Base-by-base conservation (phyloP, 2,888 invertebrate species). In the Platycheirus rosarum region DNA sequence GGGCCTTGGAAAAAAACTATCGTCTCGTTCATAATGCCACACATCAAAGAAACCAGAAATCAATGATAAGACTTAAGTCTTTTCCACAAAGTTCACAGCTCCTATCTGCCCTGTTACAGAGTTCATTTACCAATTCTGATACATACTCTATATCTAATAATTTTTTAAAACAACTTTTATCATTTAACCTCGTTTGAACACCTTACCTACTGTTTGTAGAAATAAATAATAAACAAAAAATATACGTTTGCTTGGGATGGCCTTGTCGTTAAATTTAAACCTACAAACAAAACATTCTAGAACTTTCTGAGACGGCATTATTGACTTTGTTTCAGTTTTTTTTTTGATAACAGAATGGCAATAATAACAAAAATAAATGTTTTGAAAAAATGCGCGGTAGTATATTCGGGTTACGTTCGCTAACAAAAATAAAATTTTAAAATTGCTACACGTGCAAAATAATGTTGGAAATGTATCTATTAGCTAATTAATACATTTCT, bases 401-500 rank as follows among this genome's bases (percentile, higher is more conserved):
- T 23, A 14, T 40, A 16, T 49, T 60, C 26, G 51, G 57, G 49
- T 71, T 66, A 11, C 18, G 14, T 14, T 49, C 68, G 57, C 51
- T 13, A 63, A 42, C 14, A 53, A 14, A 51, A 26, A n/a, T 8
- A 57, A 48, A 8, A 32, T 44, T 44, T 46, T 14, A 9, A 40
- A 14, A 73, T 23, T 62, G 66, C 60, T 73, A 5, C 7, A 53
- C 49, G 51, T 60, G 66, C 77, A 48, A 26, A 63, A 65, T 57
- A 16, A 14, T 60, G 60, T 60, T 29, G 11, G 32, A 71, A 60
- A 13, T 51, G 49, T 49, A 66, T 37, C 9, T 8, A 11, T 35
- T 49, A 66, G 40, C 9, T 8, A 11, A 9, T 44, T 18, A n/a
- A 60, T 18, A 44, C 60, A 7, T 44, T 29, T 18, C 18, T 11